These are phyloP conservation scores for Pygathrix nemaeus DNA, from an alignment of 2,113 vertebrate genomes.

Conservation along the genomic window DNA sequence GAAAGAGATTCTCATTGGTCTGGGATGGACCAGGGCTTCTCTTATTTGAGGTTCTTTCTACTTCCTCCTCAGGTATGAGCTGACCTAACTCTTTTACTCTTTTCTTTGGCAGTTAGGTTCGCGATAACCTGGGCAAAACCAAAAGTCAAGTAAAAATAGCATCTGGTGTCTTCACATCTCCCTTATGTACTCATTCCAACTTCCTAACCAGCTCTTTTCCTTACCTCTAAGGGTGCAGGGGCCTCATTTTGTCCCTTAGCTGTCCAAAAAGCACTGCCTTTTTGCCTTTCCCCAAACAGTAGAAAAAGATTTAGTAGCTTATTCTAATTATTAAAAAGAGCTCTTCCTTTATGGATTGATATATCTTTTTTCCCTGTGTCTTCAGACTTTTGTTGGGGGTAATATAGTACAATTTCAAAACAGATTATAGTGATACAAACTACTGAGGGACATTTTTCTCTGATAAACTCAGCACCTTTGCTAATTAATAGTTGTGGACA, in stretches of 20 bases:
- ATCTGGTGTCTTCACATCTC: not conserved
- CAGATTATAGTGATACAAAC: not conserved
- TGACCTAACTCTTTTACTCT: not conserved
- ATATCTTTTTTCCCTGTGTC: not conserved
- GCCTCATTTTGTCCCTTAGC: not conserved
- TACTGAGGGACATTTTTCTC: not conserved
- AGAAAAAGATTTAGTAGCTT: not conserved
- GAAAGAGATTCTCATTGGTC: not conserved
- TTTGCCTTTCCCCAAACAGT: not conserved
- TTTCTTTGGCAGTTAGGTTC: constrained; percentile 6
- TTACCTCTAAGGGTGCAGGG: not conserved
- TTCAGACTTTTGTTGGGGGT: not conserved
- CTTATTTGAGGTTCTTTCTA: not conserved
- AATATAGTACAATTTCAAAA: not conserved
- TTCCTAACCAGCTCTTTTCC: not conserved
- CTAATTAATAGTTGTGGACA: constrained; percentile 60
- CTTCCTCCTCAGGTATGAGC: not conserved
- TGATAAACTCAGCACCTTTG: constrained; percentile 67
- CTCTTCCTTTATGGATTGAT: not conserved
- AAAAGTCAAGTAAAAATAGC: not conserved
- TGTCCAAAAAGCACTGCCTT: not conserved
- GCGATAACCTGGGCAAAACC: not conserved
- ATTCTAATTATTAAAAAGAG: constrained; percentile 27
- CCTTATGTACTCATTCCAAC: not conserved
- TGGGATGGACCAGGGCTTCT: not conserved